Conservation (phyloP, 2,113 vertebrate genomes). For the Microcebus tavaratra region DNA sequence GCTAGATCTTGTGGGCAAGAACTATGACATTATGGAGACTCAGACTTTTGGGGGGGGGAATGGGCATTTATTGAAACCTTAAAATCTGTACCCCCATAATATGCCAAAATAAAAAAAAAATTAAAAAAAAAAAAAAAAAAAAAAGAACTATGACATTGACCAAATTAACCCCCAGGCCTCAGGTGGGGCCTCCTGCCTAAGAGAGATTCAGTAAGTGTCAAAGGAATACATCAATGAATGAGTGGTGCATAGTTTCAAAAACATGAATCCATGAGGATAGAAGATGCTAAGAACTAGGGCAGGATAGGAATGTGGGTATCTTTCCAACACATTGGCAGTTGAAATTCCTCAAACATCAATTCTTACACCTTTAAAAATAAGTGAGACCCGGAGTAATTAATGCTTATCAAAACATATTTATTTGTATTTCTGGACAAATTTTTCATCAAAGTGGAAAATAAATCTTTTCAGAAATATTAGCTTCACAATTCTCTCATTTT, state of each 20-base stretch:
- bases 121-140: too few relatives aligned
- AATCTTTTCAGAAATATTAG: conserved; percentile 26
- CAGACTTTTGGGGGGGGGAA: too few relatives aligned
- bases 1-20: not conserved
- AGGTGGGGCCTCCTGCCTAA: not conserved
- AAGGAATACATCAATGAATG: not conserved
- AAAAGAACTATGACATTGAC: not conserved
- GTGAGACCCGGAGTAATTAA: not conserved
- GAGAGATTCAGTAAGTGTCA: not conserved
- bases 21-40: not conserved
- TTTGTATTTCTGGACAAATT: conserved; percentile 21
- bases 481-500: not conserved
- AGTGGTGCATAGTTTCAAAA: not conserved
- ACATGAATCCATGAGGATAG: not conserved
- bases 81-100: too few relatives aligned
- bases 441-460: not conserved
- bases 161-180: not conserved
- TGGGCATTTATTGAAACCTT: too few relatives aligned
- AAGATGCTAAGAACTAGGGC: not conserved
- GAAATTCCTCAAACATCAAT: not conserved
- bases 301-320: not conserved
- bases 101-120: too few relatives aligned
- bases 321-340: not conserved
- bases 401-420: conserved; percentile 32
- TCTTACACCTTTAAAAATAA: conserved; percentile 20